Conservation (phyloP, 2,797 vertebrate genomes). For the Anomalospiza imberbis region DNA sequence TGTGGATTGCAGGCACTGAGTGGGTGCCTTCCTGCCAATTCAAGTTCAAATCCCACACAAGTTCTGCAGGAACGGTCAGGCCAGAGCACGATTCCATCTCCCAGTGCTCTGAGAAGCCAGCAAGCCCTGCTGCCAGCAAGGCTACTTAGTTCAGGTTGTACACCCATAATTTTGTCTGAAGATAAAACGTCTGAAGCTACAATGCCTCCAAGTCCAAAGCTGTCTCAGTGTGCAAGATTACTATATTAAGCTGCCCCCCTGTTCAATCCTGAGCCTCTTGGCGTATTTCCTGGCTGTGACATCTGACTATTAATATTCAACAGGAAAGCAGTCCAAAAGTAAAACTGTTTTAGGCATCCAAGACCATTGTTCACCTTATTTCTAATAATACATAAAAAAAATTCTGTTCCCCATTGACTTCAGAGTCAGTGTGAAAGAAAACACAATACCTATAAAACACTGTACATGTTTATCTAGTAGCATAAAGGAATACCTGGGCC, state of each 20-base stretch:
- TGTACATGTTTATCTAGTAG: neutral
- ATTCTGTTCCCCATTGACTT: neutral
- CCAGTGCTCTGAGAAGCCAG: neutral
- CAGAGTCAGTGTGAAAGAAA: neutral
- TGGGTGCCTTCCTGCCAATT: neutral
- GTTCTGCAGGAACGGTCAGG: neutral
- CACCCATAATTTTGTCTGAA: neutral
- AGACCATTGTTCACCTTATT: neutral
- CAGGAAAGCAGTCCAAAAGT: neutral
- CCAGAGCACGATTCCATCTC: fast-evolving
- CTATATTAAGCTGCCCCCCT: neutral
- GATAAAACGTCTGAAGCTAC: neutral
- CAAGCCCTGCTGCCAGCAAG: neutral
- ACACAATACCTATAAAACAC: neutral
- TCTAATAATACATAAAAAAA: neutral
- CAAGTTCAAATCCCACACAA: fast-evolving
- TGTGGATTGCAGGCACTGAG: neutral
- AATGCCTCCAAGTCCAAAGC: neutral
- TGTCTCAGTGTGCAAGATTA: neutral
- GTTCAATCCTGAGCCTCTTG: neutral
- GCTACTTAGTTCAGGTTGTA: neutral
- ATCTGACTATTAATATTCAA: neutral
- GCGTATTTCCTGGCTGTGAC: neutral
- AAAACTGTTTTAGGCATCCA: neutral
- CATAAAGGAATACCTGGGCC: neutral